phyloP scores from a whole-genome alignment of 2,888 invertebrate species.

The Trypoxylon attenuatum region DNA sequence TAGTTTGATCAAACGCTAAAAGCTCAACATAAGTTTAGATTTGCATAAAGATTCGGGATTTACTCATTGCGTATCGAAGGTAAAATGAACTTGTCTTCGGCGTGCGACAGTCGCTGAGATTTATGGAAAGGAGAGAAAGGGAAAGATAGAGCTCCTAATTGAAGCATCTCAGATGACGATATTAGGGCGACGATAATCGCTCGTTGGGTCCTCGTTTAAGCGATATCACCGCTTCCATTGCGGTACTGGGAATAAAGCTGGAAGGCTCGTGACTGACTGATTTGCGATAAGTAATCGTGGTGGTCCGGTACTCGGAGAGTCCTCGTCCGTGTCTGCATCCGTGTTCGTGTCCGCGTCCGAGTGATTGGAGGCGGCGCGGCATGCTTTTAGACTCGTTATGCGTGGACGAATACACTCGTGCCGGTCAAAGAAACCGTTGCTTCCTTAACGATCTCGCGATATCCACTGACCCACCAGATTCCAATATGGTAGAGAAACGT shows the following conservation, averaged over 20 bases:
- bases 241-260: conserved; percentile 8
- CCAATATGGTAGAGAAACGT: too few species aligned
- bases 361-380: too few species aligned
- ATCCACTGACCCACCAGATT: too few species aligned
- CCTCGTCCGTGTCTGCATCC: too few species aligned
- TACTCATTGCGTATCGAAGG: too few species aligned
- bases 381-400: conserved; percentile 16
- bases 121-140: neutral
- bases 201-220: conserved; percentile 10
- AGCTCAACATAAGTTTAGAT: too few species aligned
- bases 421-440: conserved; percentile 27
- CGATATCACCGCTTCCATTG: conserved; percentile 29
- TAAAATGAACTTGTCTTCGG: too few species aligned
- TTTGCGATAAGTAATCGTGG: conserved; percentile 35
- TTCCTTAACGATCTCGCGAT: conserved; percentile 29
- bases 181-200: conserved; percentile 30
- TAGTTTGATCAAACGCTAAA: too few species aligned
- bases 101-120: too few species aligned
- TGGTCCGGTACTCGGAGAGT: conserved; percentile 13
- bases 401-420: neutral
- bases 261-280: conserved; percentile 26
- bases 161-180: neutral
- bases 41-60: too few species aligned
- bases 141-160: neutral
- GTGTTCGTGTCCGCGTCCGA: too few species aligned